Evolutionary conservation across 2,113 vertebrate species (phyloP), one percentile per base, ranked within the genome.

Genomic region (Neoarius graeffei): DNA sequence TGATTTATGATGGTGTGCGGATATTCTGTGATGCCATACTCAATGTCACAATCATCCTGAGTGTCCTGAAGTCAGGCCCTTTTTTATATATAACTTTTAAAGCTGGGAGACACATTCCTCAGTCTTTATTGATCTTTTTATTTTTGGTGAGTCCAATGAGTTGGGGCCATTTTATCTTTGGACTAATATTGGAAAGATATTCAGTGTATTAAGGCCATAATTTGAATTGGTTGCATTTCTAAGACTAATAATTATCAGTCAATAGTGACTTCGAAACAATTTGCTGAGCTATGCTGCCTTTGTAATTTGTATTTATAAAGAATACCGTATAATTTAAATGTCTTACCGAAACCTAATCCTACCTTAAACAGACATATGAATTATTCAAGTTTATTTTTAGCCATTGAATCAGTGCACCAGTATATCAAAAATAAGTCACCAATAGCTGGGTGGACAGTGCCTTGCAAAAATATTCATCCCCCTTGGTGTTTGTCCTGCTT

Each of bases 31-130:
- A 85, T 64, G 54, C 62, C 42, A 17, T 42, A 62, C 73, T 81
- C 30, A 88, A 23, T 84, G 52, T 84, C 50, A 88, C 20, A 86
- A 69, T 81, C 59, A 88, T 80, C 59, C 67, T 42, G 27, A 69
- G 81, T 62, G 42, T 79, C 64, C 62, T 80, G 60, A 50, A 77
- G 77, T 59, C 48, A 59, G 23, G 62, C 30, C 42, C 82, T 42
- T 42, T 59, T 83, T 86, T 87, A 74, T 66, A 50, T 42, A 73
- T n/a, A 48, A 10, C 59, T 66, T 30, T 77, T 66, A 66, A 84
- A 83, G 74, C 57, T 66, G 52, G 25, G n/a, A 66, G 48, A 35
- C 48, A 77, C 27, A 42, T 19, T 77, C 25, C 48, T 66, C 48
- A 50, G 85, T 64, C 15, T 52, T 59, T 83, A 62, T 62, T 83